phyloP scores from a whole-genome alignment of 2,113 vertebrate species.

The Agelaius tricolor region DNA sequence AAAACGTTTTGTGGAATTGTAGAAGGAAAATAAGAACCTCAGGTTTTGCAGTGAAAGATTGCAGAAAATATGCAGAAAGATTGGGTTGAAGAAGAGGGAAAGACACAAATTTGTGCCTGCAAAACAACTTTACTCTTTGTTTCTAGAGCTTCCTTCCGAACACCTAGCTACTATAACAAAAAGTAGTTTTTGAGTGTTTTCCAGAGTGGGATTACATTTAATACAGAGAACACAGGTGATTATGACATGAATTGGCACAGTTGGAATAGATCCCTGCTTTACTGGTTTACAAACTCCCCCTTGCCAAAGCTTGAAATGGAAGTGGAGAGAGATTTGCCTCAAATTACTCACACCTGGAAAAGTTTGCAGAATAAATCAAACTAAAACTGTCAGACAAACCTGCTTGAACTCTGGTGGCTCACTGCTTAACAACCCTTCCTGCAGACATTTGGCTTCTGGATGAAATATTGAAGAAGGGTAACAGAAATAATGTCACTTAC shows the following conservation, averaged over 20 bases:
- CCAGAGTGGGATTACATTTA: not conserved
- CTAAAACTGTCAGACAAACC: not conserved
- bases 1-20: not conserved
- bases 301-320: not conserved
- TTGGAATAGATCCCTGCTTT: not conserved
- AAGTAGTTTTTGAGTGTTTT: not conserved
- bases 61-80: not conserved
- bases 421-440: not conserved
- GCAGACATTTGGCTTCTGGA: not conserved
- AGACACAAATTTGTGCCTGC: not conserved
- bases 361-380: not conserved
- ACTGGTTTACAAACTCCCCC: not conserved
- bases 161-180: not conserved
- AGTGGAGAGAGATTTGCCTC: not conserved
- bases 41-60: not conserved
- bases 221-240: not conserved
- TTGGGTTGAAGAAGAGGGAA: not conserved
- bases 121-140: not conserved
- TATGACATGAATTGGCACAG: not conserved
- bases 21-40: not conserved
- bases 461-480: not conserved
- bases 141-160: not conserved
- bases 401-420: not conserved
- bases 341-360: not conserved
- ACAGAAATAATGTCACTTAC: not conserved